Conservation (phyloP, 2,113 vertebrate species). For the Pyrgilauda ruficollis region DNA sequence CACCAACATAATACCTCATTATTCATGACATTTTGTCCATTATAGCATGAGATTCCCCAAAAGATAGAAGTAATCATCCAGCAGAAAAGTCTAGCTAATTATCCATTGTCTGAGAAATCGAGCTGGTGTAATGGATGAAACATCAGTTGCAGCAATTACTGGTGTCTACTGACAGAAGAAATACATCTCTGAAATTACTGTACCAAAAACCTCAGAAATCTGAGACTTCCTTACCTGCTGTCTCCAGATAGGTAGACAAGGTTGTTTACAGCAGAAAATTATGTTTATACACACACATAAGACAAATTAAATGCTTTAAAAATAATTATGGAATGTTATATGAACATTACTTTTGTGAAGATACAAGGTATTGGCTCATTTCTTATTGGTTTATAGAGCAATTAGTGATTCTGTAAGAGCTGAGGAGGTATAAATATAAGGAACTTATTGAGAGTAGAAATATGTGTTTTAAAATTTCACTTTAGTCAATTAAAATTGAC, state of each 20-base stretch:
- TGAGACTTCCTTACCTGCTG: background rate
- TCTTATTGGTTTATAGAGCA: background rate
- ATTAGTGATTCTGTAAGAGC: background rate
- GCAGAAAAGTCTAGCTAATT: conserved; percentile 42
- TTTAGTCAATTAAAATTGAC: no score
- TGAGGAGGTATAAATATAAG: background rate
- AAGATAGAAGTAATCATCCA: conserved; percentile 53
- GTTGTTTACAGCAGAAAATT: background rate
- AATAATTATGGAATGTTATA: background rate
- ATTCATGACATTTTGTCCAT: conserved; percentile 42
- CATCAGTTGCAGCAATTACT: conserved; percentile 20
- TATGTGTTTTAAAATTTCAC: background rate
- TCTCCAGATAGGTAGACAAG: background rate
- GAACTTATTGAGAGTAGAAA: background rate
- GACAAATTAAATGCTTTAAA: background rate
- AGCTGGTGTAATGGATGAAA: conserved; percentile 45
- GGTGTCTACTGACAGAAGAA: conserved; percentile 6
- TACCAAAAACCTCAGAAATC: background rate
- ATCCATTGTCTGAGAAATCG: conserved; percentile 46
- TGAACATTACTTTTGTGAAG: background rate
- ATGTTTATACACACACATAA: rapidly evolving
- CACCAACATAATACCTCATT: conserved; percentile 14
- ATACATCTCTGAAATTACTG: conserved; percentile 30
- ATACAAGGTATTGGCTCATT: background rate
- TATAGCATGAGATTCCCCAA: conserved; percentile 14